Evolutionary conservation across 2,113 vertebrate genomes (phyloP).

Genomic region (Neolamprologus hecqui): DNA sequence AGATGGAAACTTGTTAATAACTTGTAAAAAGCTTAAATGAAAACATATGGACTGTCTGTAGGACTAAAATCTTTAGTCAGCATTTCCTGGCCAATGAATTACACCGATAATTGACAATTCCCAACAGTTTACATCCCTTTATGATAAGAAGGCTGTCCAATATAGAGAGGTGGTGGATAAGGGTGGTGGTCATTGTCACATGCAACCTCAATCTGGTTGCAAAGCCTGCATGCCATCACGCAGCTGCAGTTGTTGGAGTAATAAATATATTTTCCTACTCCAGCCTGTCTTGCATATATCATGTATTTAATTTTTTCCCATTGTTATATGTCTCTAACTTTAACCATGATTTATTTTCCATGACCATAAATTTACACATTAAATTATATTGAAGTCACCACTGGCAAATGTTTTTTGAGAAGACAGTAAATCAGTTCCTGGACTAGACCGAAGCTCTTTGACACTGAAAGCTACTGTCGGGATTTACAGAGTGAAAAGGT

Average conservation of each 20-base stretch:
- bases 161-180: background rate
- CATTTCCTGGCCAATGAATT: background rate
- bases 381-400: background rate
- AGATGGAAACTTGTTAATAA: conserved; percentile 11
- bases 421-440: background rate
- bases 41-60: background rate
- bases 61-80: background rate
- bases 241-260: background rate
- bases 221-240: background rate
- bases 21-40: background rate
- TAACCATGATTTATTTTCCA: background rate
- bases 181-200: background rate
- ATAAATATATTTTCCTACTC: background rate
- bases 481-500: background rate
- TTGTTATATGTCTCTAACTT: background rate
- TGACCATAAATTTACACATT: background rate
- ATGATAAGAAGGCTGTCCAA: background rate
- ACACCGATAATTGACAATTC: background rate
- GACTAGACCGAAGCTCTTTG: background rate
- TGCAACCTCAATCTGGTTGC: background rate
- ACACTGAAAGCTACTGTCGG: background rate
- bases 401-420: background rate
- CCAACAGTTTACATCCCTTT: background rate
- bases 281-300: background rate
- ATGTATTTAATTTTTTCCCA: background rate